Percentiles rank a stretch among this genome's conserved stretches.
These are phyloP conservation scores for Podargus strigoides DNA, from an alignment of 2,797 vertebrate species.

Conservation along the genomic window DNA sequence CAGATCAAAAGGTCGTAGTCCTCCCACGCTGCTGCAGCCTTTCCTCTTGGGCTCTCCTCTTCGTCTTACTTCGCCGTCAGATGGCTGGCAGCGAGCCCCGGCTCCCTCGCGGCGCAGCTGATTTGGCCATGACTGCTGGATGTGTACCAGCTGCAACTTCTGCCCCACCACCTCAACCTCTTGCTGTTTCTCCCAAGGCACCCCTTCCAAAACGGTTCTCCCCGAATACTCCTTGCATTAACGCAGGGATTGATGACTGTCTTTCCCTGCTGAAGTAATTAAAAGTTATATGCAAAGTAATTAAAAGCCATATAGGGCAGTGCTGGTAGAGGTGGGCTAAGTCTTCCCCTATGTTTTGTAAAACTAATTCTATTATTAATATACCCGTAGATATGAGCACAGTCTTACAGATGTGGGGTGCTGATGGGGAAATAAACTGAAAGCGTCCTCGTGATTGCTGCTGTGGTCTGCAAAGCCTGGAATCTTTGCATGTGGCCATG, in stretches of 20 bases:
- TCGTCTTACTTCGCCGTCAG: neutral
- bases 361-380: neutral
- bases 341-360: neutral
- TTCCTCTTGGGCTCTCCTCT: neutral
- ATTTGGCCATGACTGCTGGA: neutral
- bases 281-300: neutral
- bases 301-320: neutral
- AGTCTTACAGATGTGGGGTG: neutral
- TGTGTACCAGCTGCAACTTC: neutral
- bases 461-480: neutral
- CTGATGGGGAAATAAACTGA: neutral
- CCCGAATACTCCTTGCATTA: neutral
- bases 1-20: constrained; percentile 60
- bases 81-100: neutral
- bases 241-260: too few relatives aligned
- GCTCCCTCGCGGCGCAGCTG: neutral
- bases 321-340: neutral
- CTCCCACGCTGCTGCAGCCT: constrained; percentile 48
- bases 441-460: neutral
- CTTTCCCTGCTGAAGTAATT: neutral
- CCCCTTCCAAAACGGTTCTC: neutral
- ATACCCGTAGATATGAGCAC: neutral
- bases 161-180: neutral
- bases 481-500: neutral
- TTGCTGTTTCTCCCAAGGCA: neutral